Evolutionary conservation across 2,888 invertebrate genomes (phyloP), one percentile per base, ranked within the genome.

Genomic region (Megaustenia siamemsis): DNA sequence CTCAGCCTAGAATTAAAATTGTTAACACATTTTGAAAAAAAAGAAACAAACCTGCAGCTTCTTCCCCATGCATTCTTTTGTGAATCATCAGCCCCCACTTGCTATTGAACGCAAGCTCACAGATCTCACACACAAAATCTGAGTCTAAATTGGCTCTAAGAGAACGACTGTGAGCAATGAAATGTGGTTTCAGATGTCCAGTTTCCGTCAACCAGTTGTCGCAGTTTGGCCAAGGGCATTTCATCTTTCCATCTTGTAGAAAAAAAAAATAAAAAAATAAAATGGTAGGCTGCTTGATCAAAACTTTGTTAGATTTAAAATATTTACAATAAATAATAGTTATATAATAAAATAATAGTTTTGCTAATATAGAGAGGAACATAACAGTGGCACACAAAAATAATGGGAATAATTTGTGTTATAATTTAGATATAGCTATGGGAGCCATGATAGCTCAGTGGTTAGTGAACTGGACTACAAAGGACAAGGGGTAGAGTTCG

Each of bases 51-150:
- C 76, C 83, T 40, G 83, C 83, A 60, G 83, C 83, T 8, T 83
- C 77, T 60, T 83, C 83, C 12, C 83, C 83, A 76, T 83, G 83
- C 83, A 83, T 76, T 28, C 83, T 66, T 69, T 83, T 83, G 83
- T 83, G 83, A 40, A 83, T 83, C 83, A 83, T 83, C n/a, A 83
- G 56, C 21, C 83, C 83, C 78, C 78, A 78, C 71, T 78, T 77
- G 78, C 71, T 78, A 71, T 45, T 78, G 78, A 83, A 83, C 2
- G 78, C 78, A 56, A 78, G 69, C n/a, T 83, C 78, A 78, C 83
- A 83, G n/a, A 83, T 60, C 56, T 83, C 78, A 71, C 83, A 83
- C 24, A 83, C 77, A 71, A 69, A 83, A 60, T 83, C 83, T 12
- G 43, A 83, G 43, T 77, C 71, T 24, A 77, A 38, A n/a, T 77